Evolutionary conservation across 2,797 vertebrate species (phyloP), one percentile per base, ranked within the genome.

Genomic region (Pseudochromis fuscus): DNA sequence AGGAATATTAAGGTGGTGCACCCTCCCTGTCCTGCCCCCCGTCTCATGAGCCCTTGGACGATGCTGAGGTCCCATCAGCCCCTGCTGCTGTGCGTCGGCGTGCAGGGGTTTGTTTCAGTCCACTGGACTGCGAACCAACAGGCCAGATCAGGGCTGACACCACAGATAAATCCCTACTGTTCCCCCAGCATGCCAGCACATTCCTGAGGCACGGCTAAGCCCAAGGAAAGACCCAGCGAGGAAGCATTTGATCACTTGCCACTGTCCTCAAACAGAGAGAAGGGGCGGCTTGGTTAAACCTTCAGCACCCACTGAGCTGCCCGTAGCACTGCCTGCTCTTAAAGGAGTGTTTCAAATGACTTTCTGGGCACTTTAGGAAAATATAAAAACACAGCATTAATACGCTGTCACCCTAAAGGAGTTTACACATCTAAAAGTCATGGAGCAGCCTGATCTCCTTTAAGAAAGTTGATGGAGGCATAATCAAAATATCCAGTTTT

Each of bases 111-210:
- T 62, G 81, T 77, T 87, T 80, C 89, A 89, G 69, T 87, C 88
- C 82, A 87, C 61, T 89, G 87, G 79, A 35, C 77, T 79, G 79
- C 38, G 64, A 74, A 83, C 52, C 82, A 93, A 92, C 92, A 91
- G 75, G 61, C 33, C 85, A 79, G 86, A 94, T 89, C 50, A 58
- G 72, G 83, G 69, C 79, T 92, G 92, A 94, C 93, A 91, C 79
- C 72, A 25, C 8, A 31, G 85, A 91, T 89, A 90, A 90, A 86
- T 84, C 87, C 80, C 81, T 37, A 60, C 77, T 72, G 56, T 87
- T 91, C 85, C 52, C 83, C 60, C 63, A 81, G 80, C 80, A 67
- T 72, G 53, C 75, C 74, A 72, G 75, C 82, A 77, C 89, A 92
- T 91, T 92, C 89, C 91, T 81, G 87, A 83, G 86, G 83, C 66